These are phyloP conservation scores for Ramphastos sulfuratus DNA, from an alignment of 2,113 vertebrate genomes.

Conservation along the genomic window DNA sequence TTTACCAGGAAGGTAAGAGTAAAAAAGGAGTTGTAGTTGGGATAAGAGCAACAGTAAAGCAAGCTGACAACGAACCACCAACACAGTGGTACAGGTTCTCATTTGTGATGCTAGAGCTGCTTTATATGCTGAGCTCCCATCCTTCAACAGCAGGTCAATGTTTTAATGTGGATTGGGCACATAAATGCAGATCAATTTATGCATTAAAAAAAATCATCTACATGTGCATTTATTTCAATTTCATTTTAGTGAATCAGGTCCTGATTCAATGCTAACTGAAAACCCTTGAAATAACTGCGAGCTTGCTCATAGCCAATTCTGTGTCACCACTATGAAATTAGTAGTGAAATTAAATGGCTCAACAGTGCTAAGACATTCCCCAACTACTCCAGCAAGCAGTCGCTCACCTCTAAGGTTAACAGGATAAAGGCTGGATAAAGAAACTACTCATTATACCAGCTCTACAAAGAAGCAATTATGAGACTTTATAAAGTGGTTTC, in stretches of 20 bases:
- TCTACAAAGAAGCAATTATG: conserved; percentile 84
- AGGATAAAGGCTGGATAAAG: conserved; percentile 84
- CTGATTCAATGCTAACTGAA: conserved; percentile 42
- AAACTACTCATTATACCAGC: conserved; percentile 81
- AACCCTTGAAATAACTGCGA: conserved; percentile 64
- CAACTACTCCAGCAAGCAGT: conserved; percentile 69
- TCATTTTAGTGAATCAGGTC: conserved; percentile 66
- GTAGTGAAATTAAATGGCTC: conserved; percentile 68
- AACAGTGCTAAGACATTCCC: conserved; percentile 63
- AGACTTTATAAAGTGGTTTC: conserved; percentile 83
- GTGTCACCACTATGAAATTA: conserved; percentile 47
- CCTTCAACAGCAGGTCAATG: conserved; percentile 59
- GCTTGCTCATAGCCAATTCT: conserved; percentile 61
- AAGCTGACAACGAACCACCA: fast-evolving
- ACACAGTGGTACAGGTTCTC: neutral
- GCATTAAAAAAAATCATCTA: conserved; percentile 64
- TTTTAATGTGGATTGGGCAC: conserved; percentile 60
- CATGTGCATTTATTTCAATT: conserved; percentile 68
- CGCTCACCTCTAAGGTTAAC: conserved; percentile 81
- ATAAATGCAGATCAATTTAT: conserved; percentile 63
- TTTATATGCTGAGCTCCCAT: conserved; percentile 41
- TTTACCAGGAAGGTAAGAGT: neutral
- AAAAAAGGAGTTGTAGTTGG: neutral
- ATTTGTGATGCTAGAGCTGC: conserved; percentile 9
- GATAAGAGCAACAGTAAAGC: neutral